Evolutionary conservation across 2,888 invertebrate genomes (phyloP).

Genomic region (Metellina segmentata): DNA sequence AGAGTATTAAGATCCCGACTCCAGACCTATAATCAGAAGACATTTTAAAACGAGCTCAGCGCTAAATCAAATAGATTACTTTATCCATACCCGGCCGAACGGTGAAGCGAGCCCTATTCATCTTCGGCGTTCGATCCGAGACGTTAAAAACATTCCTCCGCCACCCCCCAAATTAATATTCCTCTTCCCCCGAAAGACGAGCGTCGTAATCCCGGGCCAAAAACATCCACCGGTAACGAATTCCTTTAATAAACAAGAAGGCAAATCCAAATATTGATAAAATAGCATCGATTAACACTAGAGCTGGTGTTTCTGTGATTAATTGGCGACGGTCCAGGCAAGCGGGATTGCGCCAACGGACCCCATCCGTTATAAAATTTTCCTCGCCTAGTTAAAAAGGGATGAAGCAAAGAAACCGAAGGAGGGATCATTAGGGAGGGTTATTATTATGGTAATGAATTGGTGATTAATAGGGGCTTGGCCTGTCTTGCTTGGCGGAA

Average conservation of each 20-base stretch:
- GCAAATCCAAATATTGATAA: constrained; percentile 73
- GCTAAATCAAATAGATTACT: background rate
- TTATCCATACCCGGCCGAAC: background rate
- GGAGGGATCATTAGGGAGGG: constrained; percentile 65
- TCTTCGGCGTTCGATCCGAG: background rate
- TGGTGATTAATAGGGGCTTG: constrained; percentile 72
- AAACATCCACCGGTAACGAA: constrained; percentile 60
- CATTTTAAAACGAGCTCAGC: background rate
- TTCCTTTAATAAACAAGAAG: constrained; percentile 69
- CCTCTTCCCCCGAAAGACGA: background rate
- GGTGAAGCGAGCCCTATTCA: background rate
- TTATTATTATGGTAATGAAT: constrained; percentile 77
- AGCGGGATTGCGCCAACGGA: constrained; percentile 31
- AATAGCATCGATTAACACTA: constrained; percentile 65
- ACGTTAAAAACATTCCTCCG: background rate
- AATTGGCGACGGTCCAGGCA: constrained; percentile 66
- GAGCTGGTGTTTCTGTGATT: constrained; percentile 70
- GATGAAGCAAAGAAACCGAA: constrained; percentile 47
- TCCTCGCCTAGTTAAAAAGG: constrained; percentile 35
- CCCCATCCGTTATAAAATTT: constrained; percentile 67
- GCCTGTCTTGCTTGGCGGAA: constrained; percentile 52
- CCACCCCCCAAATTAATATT: background rate
- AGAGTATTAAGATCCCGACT: background rate
- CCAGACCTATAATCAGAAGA: background rate
- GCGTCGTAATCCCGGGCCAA: constrained; percentile 33